Conservation (phyloP, 30 jellyfish, hydroid and myxozoan species). For the Turritopsis dohrnii region DNA sequence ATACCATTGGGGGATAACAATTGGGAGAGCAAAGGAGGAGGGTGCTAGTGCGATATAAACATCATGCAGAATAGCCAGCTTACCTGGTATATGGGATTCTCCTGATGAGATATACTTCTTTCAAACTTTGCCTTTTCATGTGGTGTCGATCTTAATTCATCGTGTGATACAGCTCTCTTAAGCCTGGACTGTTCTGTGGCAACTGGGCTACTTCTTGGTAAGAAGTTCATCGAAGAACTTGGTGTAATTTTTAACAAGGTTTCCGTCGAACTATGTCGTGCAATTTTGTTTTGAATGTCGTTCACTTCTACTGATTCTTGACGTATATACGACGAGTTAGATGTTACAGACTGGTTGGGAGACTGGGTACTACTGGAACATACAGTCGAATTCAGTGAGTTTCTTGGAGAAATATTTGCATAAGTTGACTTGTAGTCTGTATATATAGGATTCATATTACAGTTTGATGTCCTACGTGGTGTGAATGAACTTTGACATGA, state of each 20-base stretch:
- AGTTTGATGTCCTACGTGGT: constrained; percentile 21
- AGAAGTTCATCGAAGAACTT: not conserved
- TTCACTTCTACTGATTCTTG: not conserved
- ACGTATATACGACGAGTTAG: not conserved
- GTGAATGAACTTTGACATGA: constrained; percentile 68
- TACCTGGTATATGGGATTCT: constrained; percentile 12
- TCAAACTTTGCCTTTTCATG: not conserved
- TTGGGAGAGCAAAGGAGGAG: no score
- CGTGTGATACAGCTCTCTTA: not conserved
- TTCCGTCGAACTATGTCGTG: constrained; percentile 19
- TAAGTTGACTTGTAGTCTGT: not conserved
- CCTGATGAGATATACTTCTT: not conserved
- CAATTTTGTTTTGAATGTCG: constrained; percentile 1
- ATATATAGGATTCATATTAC: constrained; percentile 15
- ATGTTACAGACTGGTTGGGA: not conserved
- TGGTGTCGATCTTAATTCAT: not conserved
- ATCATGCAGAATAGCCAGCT: not conserved
- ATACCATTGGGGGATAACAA: no score
- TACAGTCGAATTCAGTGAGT: not conserved
- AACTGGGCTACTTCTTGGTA: constrained; percentile 3
- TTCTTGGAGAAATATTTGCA: not conserved
- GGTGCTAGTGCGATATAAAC: no score
- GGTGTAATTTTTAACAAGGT: constrained; percentile 19
- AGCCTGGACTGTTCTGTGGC: not conserved
- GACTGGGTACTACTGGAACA: not conserved